These are phyloP conservation scores for Megaceryle maxima DNA, from an alignment of 2,113 vertebrate genomes.

Conservation along the genomic window DNA sequence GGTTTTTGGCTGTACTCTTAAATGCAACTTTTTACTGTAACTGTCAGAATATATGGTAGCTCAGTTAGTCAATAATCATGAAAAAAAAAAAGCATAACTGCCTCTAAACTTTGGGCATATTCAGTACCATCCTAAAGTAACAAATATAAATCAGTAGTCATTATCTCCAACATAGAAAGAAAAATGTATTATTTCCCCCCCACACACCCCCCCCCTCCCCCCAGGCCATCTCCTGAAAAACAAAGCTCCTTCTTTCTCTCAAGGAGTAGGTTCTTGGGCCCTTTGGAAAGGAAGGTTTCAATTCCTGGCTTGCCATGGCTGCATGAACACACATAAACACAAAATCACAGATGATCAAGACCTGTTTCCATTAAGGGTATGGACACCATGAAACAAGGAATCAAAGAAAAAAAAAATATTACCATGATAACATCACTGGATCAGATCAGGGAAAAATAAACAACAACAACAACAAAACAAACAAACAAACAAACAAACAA, in stretches of 20 bases:
- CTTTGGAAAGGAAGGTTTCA: neutral
- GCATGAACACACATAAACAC: neutral
- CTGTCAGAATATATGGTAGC: neutral
- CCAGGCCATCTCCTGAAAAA: neutral
- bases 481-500: neutral
- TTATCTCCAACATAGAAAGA: neutral
- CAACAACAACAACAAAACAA: too few species aligned
- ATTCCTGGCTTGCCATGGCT: neutral
- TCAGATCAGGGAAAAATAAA: rapidly evolving
- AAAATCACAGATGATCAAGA: neutral
- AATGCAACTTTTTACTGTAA: neutral
- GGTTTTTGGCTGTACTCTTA: neutral
- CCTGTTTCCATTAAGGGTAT: neutral
- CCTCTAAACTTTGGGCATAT: conserved; percentile 1
- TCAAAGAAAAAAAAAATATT: conserved; percentile 30
- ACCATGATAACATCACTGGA: neutral
- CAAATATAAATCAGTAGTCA: neutral
- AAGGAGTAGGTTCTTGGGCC: neutral
- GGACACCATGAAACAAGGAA: conserved; percentile 11
- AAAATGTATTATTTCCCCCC: neutral
- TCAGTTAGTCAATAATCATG: neutral
- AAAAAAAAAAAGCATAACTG: neutral
- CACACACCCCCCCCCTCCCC: too few species aligned
- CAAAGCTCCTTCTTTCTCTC: neutral
- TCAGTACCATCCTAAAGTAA: neutral